Evolutionary conservation across 1,140 invertebrate genomes (phyloP).

Genomic region (Caligus rogercresseyi): DNA sequence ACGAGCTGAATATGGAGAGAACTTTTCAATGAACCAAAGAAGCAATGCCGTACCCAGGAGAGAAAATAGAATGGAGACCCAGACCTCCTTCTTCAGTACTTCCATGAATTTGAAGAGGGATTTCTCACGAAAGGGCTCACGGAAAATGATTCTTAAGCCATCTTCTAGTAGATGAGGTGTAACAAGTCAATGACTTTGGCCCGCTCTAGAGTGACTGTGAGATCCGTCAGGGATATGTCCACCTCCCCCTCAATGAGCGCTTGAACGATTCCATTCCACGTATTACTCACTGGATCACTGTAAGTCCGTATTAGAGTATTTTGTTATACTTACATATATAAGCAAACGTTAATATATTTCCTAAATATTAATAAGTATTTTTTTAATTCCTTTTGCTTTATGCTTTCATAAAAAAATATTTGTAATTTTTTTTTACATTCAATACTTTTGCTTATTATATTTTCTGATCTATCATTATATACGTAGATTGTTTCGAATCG

Average conservation of each 20-base stretch:
- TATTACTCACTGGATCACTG: constrained; percentile 31
- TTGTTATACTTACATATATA: constrained; percentile 43
- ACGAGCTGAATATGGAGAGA: constrained; percentile 65
- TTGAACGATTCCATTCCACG: constrained; percentile 75
- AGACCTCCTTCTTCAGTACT: constrained; percentile 62
- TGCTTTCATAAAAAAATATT: not conserved
- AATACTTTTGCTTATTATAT: not conserved
- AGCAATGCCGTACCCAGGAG: constrained; percentile 61
- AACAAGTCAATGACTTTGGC: constrained; percentile 80
- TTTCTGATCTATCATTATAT: not conserved
- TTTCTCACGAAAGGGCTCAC: constrained; percentile 58
- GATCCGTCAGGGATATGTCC: constrained; percentile 60
- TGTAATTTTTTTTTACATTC: not conserved
- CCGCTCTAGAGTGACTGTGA: constrained; percentile 78
- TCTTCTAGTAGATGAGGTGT: constrained; percentile 77
- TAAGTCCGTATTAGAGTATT: too few species aligned
- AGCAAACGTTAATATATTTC: constrained; percentile 39
- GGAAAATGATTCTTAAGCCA: constrained; percentile 63
- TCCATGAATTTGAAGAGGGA: constrained; percentile 85
- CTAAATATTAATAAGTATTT: not conserved
- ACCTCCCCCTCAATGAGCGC: constrained; percentile 67
- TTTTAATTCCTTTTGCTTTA: not conserved
- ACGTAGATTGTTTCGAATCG: not conserved
- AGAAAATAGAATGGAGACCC: constrained; percentile 70
- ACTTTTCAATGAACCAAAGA: constrained; percentile 72